Evolutionary conservation across 2,797 vertebrate genomes (phyloP), one percentile per base, ranked within the genome.

Genomic region (Urocyon cinereoargenteus): DNA sequence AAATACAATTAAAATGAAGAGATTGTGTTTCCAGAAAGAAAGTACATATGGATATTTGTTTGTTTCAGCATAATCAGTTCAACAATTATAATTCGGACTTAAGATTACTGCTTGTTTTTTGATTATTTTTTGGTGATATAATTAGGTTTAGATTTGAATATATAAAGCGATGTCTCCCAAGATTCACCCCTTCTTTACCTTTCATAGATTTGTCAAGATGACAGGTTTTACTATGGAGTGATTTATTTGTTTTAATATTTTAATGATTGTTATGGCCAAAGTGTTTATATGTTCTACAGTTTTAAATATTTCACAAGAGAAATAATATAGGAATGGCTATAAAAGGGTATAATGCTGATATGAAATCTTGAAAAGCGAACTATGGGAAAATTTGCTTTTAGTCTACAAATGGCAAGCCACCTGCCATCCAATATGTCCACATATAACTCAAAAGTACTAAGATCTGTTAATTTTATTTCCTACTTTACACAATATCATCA

Each of bases 11-110:
- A 59, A 86, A 90, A 11, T 34, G 36, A 24, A 85, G 55, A 53
- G 22, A 95, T 26, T 64, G 21, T 62, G 28, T 85, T 61, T 95
- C 81, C 78, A 53, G 36, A 85, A 85, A 95, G 26, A 51, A 90
- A 70, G 53, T 40, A 90, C 14, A 40, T 70, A 21, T 19, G n/a
- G 11, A 49, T 57, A 55, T 62, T 22, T 68, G 4, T 36, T 36
- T 49, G 61, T n/a, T 68, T 87, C 34, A 4, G 13, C 16, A 34
- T 70, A 34, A 62, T 64, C 61, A 49, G 22, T 88, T 91, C 19
- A 91, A 26, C 5, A 88, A 31, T 16, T 70, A 61, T 59, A 88
- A 86, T 78, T 91, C 78, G 40, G 4, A 7, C 26, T 12, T 51
- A 18, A 87, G 68, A 22, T 55, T 14, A 86, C 26, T 77, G 1